Evolutionary conservation across 2,888 invertebrate species (phyloP), one percentile per base, ranked within the genome.

Genomic region (Vanessa cardui): DNA sequence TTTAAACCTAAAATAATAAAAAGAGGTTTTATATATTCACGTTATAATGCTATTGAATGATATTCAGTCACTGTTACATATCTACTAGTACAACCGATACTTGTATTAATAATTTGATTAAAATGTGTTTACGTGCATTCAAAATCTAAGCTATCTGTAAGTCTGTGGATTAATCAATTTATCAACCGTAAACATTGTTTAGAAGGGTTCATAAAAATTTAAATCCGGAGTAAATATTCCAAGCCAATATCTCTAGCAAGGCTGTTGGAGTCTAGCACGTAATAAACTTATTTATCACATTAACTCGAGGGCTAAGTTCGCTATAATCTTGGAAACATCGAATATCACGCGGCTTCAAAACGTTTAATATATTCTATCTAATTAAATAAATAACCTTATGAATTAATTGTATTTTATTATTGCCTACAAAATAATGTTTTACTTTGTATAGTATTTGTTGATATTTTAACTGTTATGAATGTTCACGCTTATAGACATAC

Each of bases 261-360:
- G 31, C 56, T 44, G 64, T 44, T 26, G 50, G 50, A 39, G 44
- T 16, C 59, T 52, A 52, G 18, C 52, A 59, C 59, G 45, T 59
- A 65, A 60, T 52, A 65, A 65, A 65, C 60, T 65, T 33, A 46
- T 65, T 65, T 65, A 65, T 65, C 52, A 52, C 54, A 46, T 18
- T 31, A 46, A 65, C 60, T 65, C 16, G 31, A 33, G 54, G n/a
- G 54, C 12, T 31, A n/a, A 54, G 31, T 31, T 54, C 16, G n/a
- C 16, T 54, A 54, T 33, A 31, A 54, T 31, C 31, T 54, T 21
- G 16, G 15, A 33, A 16, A 33, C 8, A 54, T 31, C 26, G n/a
- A 33, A 20, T 31, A 54, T 31, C n/a, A 33, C 31, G 8, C 54
- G 16, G 15, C 20, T 31, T 54, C 7, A 54, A 54, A 9, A 15